These are phyloP conservation scores for Andrena dorsata DNA, from an alignment of 2,888 invertebrate genomes.

Conservation along the genomic window DNA sequence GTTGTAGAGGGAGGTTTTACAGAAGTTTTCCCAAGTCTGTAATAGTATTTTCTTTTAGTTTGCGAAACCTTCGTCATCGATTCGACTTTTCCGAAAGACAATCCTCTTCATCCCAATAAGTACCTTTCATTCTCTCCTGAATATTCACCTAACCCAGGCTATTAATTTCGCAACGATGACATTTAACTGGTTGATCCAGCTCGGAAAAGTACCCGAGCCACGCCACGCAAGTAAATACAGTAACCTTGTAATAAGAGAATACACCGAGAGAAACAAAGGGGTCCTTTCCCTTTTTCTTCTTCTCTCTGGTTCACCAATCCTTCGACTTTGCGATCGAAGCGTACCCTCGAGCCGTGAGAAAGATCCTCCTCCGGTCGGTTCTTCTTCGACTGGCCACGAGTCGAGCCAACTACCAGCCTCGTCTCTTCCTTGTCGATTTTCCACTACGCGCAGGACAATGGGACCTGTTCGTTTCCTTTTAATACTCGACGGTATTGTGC, in stretches of 20 bases:
- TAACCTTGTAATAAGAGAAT: neutral
- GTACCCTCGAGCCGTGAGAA: slow-evolving; percentile 70
- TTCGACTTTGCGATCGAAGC: slow-evolving; percentile 55
- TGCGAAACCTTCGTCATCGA: too few relatives aligned
- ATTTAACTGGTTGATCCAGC: neutral
- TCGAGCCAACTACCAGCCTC: slow-evolving; percentile 46
- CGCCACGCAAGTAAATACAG: slow-evolving; percentile 2
- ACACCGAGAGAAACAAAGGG: neutral
- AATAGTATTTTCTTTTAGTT: too few relatives aligned
- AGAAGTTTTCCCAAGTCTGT: too few relatives aligned
- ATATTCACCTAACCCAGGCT: neutral
- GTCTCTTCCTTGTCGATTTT: slow-evolving; percentile 40
- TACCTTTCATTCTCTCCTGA: too few relatives aligned
- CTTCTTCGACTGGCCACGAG: slow-evolving; percentile 52
- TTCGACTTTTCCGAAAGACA: too few relatives aligned
- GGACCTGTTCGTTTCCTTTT: slow-evolving; percentile 45
- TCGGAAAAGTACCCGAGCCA: neutral
- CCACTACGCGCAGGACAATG: slow-evolving; percentile 48
- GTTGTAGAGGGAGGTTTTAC: neutral
- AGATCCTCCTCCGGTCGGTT: slow-evolving; percentile 64
- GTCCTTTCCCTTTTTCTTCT: slow-evolving; percentile 11
- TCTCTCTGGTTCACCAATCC: slow-evolving; percentile 40
- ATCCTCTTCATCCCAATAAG: too few relatives aligned
- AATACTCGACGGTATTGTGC: neutral
- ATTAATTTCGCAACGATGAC: neutral